Evolutionary conservation across 2,113 vertebrate genomes (phyloP).

Genomic region (Tenebrosternarchus preto): DNA sequence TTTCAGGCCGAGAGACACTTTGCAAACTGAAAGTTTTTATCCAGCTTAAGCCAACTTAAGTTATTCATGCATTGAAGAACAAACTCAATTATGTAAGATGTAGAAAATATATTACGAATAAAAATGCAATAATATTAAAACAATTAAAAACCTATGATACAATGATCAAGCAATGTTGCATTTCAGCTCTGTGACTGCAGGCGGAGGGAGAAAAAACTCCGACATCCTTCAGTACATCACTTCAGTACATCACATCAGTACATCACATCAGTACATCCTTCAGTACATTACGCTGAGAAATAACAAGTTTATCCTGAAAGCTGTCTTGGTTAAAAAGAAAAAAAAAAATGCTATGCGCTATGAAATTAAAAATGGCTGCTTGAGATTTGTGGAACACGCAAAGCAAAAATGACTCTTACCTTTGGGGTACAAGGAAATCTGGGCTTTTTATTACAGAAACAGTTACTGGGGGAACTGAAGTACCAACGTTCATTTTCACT

Average conservation of each 20-base stretch:
- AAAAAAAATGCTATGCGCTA: background rate
- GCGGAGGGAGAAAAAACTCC: conserved; percentile 23
- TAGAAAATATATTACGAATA: too few species aligned
- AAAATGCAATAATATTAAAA: background rate
- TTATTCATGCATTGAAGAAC: conserved; percentile 1
- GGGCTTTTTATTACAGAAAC: conserved; percentile 18
- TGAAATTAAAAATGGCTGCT: conserved; percentile 30
- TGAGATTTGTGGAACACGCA: conserved; percentile 30
- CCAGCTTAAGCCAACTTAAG: background rate
- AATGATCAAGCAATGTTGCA: conserved; percentile 50
- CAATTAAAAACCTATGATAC: conserved; percentile 59
- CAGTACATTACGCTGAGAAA: conserved; percentile 54
- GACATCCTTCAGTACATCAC: conserved; percentile 47
- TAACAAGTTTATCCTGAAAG: conserved; percentile 33
- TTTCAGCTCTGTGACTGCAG: conserved; percentile 56
- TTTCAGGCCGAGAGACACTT: conserved; percentile 20
- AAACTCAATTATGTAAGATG: conserved; percentile 4
- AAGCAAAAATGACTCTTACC: conserved; percentile 32
- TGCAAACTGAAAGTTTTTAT: conserved; percentile 1
- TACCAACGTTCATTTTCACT: conserved; percentile 13
- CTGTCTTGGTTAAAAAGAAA: background rate
- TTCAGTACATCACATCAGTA: conserved; percentile 40
- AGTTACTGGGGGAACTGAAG: background rate
- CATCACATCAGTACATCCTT: conserved; percentile 48
- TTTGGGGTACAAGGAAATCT: background rate